Conservation (phyloP, 2,113 vertebrate species). For the Varanus salvator region DNA sequence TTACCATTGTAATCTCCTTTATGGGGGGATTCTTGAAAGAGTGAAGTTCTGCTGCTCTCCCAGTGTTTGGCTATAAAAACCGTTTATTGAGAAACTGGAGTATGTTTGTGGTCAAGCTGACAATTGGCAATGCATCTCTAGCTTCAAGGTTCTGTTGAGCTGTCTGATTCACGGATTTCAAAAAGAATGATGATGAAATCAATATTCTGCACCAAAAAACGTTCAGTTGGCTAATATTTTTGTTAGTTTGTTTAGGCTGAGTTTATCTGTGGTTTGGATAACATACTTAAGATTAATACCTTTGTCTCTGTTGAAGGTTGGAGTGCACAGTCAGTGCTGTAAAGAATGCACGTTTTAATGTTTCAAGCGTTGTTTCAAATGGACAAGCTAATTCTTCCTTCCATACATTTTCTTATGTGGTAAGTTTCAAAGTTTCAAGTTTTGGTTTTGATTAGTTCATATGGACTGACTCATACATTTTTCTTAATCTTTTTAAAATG, state of each 20-base stretch:
- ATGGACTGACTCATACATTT: conserved; percentile 7
- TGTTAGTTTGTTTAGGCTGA: conserved; percentile 39
- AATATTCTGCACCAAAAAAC: not conserved
- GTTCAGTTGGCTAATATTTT: not conserved
- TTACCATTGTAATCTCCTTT: not conserved
- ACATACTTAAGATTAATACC: conserved; percentile 53
- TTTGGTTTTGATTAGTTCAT: conserved; percentile 2
- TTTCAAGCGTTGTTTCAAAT: conserved; percentile 85
- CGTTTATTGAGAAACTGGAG: not conserved
- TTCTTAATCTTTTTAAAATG: not conserved
- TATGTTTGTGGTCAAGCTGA: not conserved
- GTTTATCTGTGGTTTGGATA: conserved; percentile 27
- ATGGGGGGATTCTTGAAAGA: not conserved
- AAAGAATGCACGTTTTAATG: conserved; percentile 79
- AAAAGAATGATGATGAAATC: not conserved
- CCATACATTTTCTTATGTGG: conserved; percentile 89
- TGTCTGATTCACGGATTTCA: not conserved
- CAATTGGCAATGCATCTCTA: not conserved
- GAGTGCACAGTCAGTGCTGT: conserved; percentile 84
- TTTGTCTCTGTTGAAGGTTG: conserved; percentile 80
- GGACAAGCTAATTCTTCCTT: conserved; percentile 77
- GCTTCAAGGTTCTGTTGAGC: not conserved
- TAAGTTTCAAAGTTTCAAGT: conserved; percentile 73
- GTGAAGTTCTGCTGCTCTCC: not conserved
- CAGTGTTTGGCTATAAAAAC: not conserved